A percentile compares a stretch with the other conserved stretches of the same genome.
Evolutionary conservation across 1,140 invertebrate species (phyloP).

Genomic region (Drepana arcuata): DNA sequence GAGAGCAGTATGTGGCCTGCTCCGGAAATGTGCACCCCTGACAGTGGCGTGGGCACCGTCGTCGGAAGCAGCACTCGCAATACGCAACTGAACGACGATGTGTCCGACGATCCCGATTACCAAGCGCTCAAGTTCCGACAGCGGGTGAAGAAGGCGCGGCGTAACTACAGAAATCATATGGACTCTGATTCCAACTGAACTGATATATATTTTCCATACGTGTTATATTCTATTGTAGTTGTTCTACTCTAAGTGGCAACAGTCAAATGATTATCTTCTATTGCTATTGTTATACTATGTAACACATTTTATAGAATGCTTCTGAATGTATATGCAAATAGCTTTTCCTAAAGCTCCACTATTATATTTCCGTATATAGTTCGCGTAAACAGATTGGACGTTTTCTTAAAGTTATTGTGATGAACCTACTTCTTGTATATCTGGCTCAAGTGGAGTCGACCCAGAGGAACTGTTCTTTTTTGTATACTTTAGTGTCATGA

Average conservation of each 20-base stretch:
- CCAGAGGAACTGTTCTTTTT: constrained; percentile 11
- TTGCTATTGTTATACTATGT: constrained; percentile 7
- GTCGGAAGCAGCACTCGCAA: constrained; percentile 33
- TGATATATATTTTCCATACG: too few species aligned
- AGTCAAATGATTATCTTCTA: constrained; percentile 14
- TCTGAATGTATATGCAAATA: too few species aligned
- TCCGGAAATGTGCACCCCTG: constrained; percentile 26
- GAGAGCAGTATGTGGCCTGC: constrained; percentile 52
- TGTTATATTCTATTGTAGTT: constrained; percentile 3
- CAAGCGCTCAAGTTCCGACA: constrained; percentile 67
- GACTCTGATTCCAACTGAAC: constrained; percentile 74
- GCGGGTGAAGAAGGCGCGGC: constrained; percentile 68
- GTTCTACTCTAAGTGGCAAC: constrained; percentile 17
- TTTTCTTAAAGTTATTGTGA: too few species aligned
- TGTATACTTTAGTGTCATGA: constrained; percentile 27
- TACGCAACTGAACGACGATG: constrained; percentile 30
- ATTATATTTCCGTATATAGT: too few species aligned
- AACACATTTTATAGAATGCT: too few species aligned
- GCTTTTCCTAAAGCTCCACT: too few species aligned
- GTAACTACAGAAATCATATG: constrained; percentile 72
- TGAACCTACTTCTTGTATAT: too few species aligned
- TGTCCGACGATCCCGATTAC: constrained; percentile 64
- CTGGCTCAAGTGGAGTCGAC: too few species aligned
- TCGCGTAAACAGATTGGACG: too few species aligned
- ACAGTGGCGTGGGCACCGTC: constrained; percentile 41